These are phyloP conservation scores for Ceratotherium simum DNA, from an alignment of 2,113 vertebrate species.

Conservation along the genomic window DNA sequence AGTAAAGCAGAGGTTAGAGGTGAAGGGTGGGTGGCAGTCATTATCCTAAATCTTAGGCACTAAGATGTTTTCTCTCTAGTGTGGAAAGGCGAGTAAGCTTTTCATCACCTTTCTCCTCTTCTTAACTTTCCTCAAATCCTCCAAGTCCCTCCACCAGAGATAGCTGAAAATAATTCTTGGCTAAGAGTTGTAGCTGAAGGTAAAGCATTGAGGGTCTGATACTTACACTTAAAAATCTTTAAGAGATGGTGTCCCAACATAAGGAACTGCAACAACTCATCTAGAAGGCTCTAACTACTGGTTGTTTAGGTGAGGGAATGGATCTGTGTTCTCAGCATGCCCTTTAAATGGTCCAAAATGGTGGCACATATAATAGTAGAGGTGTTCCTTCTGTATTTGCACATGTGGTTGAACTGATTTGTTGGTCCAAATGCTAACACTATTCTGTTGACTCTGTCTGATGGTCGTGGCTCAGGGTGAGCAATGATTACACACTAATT, in stretches of 20 bases:
- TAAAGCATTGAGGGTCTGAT: background rate
- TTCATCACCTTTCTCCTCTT: background rate
- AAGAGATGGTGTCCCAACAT: background rate
- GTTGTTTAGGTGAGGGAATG: background rate
- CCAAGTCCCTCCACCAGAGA: background rate
- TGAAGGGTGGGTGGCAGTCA: background rate
- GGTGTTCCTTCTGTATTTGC: background rate
- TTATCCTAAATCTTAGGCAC: background rate
- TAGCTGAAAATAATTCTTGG: background rate
- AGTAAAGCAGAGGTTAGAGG: background rate
- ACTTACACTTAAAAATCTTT: background rate
- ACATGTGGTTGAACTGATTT: background rate
- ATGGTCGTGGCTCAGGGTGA: background rate
- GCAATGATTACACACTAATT: too few species aligned
- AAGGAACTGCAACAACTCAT: background rate
- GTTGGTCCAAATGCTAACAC: background rate
- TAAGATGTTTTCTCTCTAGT: background rate
- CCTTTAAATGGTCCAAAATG: background rate
- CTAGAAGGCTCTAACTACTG: background rate
- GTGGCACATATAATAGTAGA: background rate
- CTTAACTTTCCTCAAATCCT: background rate
- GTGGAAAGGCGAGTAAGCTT: background rate
- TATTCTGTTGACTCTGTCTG: background rate
- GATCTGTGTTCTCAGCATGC: background rate
- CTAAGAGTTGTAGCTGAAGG: background rate